Conservation (phyloP, 2,888 invertebrate genomes). For the Tryphoninae sp. region DNA sequence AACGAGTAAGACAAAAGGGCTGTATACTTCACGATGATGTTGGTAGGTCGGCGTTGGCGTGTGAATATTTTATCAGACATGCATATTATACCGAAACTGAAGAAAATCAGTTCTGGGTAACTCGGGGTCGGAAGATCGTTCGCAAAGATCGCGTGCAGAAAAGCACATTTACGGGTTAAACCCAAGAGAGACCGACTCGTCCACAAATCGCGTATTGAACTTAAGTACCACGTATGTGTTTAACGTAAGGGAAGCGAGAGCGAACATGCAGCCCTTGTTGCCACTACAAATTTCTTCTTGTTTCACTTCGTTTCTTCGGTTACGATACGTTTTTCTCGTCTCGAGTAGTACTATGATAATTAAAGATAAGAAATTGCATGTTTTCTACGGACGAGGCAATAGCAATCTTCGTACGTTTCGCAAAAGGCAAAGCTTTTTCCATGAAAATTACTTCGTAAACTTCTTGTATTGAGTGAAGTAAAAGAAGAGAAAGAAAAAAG, state of each 20-base stretch:
- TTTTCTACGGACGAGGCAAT: not conserved
- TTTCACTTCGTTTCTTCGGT: not conserved
- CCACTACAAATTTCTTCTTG: not conserved
- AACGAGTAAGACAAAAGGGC: not conserved
- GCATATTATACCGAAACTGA: constrained; percentile 68
- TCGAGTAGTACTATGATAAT: not conserved
- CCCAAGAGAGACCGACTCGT: constrained; percentile 71
- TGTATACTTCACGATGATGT: not conserved
- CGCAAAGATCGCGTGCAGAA: constrained; percentile 73
- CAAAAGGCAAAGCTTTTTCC: too few relatives aligned
- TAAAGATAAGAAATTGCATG: constrained; percentile 6
- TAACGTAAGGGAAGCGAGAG: not conserved
- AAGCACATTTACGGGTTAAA: constrained; percentile 35
- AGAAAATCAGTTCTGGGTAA: constrained; percentile 75
- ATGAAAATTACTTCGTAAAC: too few relatives aligned
- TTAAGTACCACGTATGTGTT: constrained; percentile 72
- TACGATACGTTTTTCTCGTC: not conserved
- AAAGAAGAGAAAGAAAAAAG: too few relatives aligned
- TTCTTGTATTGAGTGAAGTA: too few relatives aligned
- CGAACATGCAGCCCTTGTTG: constrained; percentile 21
- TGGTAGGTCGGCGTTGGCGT: constrained; percentile 23
- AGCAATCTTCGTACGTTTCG: not conserved
- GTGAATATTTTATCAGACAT: constrained; percentile 48
- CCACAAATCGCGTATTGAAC: constrained; percentile 75
- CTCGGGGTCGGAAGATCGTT: constrained; percentile 72